phyloP scores from a whole-genome alignment of 1,140 invertebrate genomes.

The Lepidostoma basale region DNA sequence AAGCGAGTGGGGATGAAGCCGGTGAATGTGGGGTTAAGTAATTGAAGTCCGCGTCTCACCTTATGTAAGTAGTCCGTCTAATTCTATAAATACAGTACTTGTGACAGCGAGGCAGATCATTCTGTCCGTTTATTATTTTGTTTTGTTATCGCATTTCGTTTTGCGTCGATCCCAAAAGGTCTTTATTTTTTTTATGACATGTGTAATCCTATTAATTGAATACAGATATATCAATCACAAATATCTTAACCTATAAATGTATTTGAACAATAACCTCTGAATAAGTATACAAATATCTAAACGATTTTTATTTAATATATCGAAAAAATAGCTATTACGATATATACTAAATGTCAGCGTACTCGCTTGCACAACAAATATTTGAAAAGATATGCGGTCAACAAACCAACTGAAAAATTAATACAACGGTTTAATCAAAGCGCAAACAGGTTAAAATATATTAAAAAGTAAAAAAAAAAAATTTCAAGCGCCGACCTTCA shows the following conservation, averaged over 20 bases:
- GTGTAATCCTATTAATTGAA: no score
- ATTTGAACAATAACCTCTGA: neutral
- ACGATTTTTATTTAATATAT: no score
- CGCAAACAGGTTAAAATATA: neutral
- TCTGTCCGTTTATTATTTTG: no score
- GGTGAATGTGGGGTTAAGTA: neutral
- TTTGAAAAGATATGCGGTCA: no score
- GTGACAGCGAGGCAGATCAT: neutral
- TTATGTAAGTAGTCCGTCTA: slow-evolving; percentile 23
- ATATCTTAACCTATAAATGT: slow-evolving; percentile 14
- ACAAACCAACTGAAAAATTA: no score
- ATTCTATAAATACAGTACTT: slow-evolving; percentile 29
- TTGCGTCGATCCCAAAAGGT: no score
- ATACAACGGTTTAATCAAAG: neutral
- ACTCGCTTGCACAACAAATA: no score
- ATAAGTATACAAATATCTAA: neutral
- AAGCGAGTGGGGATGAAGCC: neutral
- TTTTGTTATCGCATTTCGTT: no score
- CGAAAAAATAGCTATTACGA: no score
- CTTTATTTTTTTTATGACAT: no score
- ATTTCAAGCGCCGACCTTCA: neutral
- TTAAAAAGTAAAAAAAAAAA: neutral
- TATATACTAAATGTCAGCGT: no score
- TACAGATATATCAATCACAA: no score
- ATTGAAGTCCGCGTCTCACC: slow-evolving; percentile 12